Conservation (phyloP, 2,888 invertebrate genomes). For the Oscheius sp. region DNA sequence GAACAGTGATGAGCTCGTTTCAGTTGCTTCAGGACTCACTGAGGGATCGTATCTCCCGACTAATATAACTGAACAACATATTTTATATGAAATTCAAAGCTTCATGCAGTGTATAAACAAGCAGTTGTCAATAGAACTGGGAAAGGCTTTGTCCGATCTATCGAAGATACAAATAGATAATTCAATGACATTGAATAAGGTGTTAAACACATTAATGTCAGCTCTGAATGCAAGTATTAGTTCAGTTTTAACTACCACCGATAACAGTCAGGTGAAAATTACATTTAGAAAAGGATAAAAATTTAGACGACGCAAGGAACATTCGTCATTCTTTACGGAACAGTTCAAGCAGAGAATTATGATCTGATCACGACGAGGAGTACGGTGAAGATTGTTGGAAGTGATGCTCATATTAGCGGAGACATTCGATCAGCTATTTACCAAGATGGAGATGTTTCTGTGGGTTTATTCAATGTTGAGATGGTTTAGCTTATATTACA, state of each 20-base stretch:
- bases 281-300: neutral
- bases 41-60: no score
- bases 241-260: neutral
- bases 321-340: constrained; percentile 23
- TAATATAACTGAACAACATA: neutral
- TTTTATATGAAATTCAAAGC: neutral
- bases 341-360: neutral
- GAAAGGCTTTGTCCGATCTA: neutral
- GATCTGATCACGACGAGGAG: neutral
- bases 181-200: neutral
- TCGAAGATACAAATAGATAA: neutral
- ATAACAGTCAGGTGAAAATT: neutral
- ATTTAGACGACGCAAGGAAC: constrained; percentile 7
- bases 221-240: neutral
- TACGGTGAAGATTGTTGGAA: constrained; percentile 17
- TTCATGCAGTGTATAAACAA: neutral
- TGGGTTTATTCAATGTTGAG: no score
- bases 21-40: no score
- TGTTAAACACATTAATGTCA: neutral
- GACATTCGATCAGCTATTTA: constrained; percentile 22
- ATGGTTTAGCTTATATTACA: neutral
- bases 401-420: constrained; percentile 16
- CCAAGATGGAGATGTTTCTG: neutral
- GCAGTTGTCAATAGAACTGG: neutral
- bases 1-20: no score